Evolutionary conservation across 2,888 invertebrate genomes (phyloP).

Genomic region (Acanthosepion esculentum): DNA sequence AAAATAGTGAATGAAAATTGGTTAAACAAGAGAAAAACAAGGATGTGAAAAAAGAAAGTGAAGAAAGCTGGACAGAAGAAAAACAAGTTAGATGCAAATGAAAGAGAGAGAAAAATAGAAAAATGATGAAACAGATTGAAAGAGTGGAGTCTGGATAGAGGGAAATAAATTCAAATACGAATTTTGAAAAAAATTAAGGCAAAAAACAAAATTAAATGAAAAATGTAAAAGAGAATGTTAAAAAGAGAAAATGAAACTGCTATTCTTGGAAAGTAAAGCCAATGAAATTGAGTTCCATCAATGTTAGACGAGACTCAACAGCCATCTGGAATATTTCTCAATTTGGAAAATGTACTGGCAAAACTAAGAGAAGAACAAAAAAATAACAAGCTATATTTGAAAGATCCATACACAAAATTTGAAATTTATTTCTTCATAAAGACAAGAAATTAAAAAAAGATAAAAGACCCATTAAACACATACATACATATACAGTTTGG

Average conservation of each 20-base stretch:
- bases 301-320: neutral
- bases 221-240: no score
- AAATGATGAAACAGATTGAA: no score
- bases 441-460: neutral
- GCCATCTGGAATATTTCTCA: neutral
- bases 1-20: no score
- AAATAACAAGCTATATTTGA: neutral
- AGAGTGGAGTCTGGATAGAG: no score
- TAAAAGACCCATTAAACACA: neutral
- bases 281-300: neutral
- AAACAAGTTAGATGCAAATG: no score
- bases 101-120: no score
- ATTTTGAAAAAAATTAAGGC: rapidly evolving
- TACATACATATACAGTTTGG: no score
- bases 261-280: neutral
- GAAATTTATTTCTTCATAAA: neutral
- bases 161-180: no score
- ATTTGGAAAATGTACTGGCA: neutral
- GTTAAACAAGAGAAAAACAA: no score
- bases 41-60: no score
- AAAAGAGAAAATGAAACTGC: neutral
- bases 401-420: neutral
- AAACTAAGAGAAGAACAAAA: neutral
- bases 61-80: neutral
- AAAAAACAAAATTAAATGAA: neutral